Evolutionary conservation across 2,113 vertebrate genomes (phyloP), one percentile per base, ranked within the genome.

Genomic region (Cinclus cinclus): DNA sequence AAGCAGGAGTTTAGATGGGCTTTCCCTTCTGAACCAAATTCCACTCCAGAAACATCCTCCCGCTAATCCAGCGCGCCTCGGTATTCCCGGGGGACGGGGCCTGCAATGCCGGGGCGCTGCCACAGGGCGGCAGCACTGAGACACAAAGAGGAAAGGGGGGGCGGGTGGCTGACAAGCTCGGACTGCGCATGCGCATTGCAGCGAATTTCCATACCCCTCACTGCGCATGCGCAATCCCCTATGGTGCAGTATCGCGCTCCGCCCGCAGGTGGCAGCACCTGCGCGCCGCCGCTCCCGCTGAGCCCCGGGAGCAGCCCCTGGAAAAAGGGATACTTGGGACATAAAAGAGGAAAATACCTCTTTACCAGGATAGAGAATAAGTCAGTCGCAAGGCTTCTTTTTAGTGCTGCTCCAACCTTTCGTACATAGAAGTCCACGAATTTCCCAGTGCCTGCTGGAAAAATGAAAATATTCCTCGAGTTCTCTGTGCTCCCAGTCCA

Each of bases 141-240:
- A 4, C 39, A 42, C 14, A 2, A 17, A 3, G 10, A 13, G 18
- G 19, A 1, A 9, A 14, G 31, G 53, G 53, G 30, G 3, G 11
- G 18, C n/a, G n/a, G n/a, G n/a, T n/a, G 30, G 49, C 23, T 6
- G 49, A 13, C 13, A 4, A 5, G 21, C 3, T 8, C 0, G 7
- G 7, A 4, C 1, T 18, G 79, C 44, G 65, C 79, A 41, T 28
- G 64, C 64, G 64, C 0, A 49, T 8, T 8, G 7, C 13, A 4
- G 13, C 13, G 13, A 14, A 23, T 2, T 2, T 8, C 1, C 2
- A 24, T 14, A 7, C 47, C 3, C 4, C 47, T 8, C 23, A 24
- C 13, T 15, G 49, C 49, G 49, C 49, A 52, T 28, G 50, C 10
- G 27, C 50, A 30, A 4, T 3, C 2, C 2, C 1, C 4, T 1